A percentile compares a stretch with the other conserved stretches of the same genome.
Evolutionary conservation across 2,888 invertebrate genomes (phyloP).

Genomic region (Thymelicus lineola): DNA sequence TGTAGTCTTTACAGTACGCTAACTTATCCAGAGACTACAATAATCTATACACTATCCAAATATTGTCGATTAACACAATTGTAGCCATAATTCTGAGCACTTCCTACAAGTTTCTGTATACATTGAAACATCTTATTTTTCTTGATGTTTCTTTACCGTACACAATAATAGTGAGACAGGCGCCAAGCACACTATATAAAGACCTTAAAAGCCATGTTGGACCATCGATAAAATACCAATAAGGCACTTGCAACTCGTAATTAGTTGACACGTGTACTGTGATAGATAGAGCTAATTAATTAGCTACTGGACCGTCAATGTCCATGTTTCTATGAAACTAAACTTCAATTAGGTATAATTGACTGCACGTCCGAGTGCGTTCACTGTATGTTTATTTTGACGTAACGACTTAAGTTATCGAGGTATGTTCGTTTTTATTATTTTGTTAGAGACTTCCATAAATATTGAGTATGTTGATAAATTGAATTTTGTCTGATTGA

Average conservation of each 20-base stretch:
- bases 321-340: slow-evolving; percentile 1
- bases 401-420: too few relatives aligned
- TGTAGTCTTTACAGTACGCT: too few relatives aligned
- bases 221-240: slow-evolving; percentile 25
- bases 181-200: slow-evolving; percentile 22
- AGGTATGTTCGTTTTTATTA: too few relatives aligned
- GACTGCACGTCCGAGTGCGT: neutral
- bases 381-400: too few relatives aligned
- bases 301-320: slow-evolving; percentile 13
- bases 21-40: too few relatives aligned
- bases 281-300: slow-evolving; percentile 24
- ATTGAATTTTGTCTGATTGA: too few relatives aligned
- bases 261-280: slow-evolving; percentile 32
- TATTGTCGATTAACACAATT: too few relatives aligned
- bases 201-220: slow-evolving; percentile 12
- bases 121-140: neutral
- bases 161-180: slow-evolving; percentile 6
- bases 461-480: too few relatives aligned
- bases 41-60: too few relatives aligned
- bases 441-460: too few relatives aligned
- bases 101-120: neutral
- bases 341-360: slow-evolving; percentile 1
- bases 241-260: slow-evolving; percentile 23
- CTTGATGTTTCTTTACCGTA: neutral
- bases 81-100: neutral